Conservation (phyloP, 1,140 invertebrate species). For the Cotesia typhae region DNA sequence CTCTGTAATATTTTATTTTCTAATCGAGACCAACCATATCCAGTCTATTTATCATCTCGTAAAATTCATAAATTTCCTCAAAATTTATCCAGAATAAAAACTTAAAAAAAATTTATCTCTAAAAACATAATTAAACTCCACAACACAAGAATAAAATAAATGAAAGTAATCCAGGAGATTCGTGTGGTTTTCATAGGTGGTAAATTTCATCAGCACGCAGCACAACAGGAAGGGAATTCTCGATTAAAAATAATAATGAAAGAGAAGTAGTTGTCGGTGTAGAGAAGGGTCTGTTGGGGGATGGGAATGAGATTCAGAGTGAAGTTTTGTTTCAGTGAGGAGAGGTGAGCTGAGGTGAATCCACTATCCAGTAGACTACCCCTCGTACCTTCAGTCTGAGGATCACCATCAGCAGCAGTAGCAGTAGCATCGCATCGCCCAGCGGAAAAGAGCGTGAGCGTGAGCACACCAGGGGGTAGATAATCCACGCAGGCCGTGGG, state of each 20-base stretch:
- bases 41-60: too few species aligned
- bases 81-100: too few species aligned
- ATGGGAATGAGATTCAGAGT: background rate
- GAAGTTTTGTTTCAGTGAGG: background rate
- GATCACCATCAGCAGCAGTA: background rate
- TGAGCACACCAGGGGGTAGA: conserved; percentile 28
- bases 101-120: too few species aligned
- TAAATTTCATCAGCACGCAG: conserved; percentile 17
- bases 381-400: background rate
- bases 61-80: too few species aligned
- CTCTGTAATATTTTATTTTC: too few species aligned
- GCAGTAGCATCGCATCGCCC: too few species aligned
- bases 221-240: conserved; percentile 8
- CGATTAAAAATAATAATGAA: conserved; percentile 28
- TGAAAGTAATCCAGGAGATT: background rate
- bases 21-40: too few species aligned
- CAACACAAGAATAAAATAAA: background rate
- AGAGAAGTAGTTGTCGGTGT: background rate
- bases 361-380: too few species aligned
- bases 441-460: background rate
- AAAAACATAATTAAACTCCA: too few species aligned
- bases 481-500: conserved; percentile 43
- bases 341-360: conserved; percentile 7
- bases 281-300: background rate
- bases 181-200: conserved; percentile 3